A percentile compares a stretch with the other conserved stretches of the same genome.
Evolutionary conservation across 2,113 vertebrate genomes (phyloP).

Genomic region (Brachionichthys hirsutus): DNA sequence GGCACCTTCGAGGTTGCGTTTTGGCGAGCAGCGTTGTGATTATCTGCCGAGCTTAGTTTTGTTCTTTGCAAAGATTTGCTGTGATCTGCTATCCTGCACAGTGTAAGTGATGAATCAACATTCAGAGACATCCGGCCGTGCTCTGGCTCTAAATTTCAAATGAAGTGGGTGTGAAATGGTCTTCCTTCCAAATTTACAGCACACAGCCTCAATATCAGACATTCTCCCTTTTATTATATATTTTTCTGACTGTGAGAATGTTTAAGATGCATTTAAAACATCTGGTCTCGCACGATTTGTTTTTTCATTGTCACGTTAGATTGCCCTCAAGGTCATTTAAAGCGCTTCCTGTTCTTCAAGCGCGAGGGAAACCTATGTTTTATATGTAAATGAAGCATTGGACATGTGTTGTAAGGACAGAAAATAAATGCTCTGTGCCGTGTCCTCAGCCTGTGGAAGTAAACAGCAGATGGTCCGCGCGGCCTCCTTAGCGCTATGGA

Average conservation of each 20-base stretch:
- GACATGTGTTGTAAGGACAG: conserved; percentile 31
- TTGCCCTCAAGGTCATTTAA: neutral
- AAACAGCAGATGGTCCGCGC: conserved; percentile 78
- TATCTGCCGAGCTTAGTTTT: conserved; percentile 30
- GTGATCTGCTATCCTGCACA: conserved; percentile 12
- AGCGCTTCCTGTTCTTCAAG: conserved; percentile 6
- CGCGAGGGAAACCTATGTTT: conserved; percentile 12
- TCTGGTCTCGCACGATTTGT: no score
- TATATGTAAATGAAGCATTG: conserved; percentile 60
- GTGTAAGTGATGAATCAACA: conserved; percentile 36
- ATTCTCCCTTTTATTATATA: conserved; percentile 8
- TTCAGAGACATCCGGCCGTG: conserved; percentile 17
- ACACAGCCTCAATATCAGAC: conserved; percentile 1
- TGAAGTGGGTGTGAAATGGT: conserved; percentile 39
- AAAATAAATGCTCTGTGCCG: conserved; percentile 48
- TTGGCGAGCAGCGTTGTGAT: conserved; percentile 37
- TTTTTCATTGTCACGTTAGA: no score
- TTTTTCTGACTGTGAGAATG: conserved; percentile 11
- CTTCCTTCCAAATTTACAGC: conserved; percentile 15
- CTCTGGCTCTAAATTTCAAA: conserved; percentile 12
- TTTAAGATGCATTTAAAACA: neutral
- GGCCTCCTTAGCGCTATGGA: conserved; percentile 60
- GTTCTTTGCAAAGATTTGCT: conserved; percentile 24
- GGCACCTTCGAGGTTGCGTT: conserved; percentile 32
- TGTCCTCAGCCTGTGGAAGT: conserved; percentile 49